Base-by-base conservation (phyloP, 2,797 vertebrate genomes). In the Sebastes oblongus region DNA sequence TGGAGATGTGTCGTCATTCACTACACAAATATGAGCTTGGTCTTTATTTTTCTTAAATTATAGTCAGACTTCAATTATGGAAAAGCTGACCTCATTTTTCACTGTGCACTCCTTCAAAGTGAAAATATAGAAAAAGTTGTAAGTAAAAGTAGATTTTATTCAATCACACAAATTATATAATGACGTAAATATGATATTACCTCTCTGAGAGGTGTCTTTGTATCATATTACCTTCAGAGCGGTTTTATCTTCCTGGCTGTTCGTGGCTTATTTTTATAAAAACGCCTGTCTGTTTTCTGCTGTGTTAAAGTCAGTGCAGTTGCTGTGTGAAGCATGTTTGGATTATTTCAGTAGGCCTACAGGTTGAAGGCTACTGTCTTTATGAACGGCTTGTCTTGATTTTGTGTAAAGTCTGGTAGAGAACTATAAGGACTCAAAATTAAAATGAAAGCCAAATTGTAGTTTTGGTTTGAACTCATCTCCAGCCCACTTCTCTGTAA, bases 1-100 rank as follows among this genome's bases (percentile, higher is more conserved):
- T 73, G 61, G 66, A 80, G 66, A 73, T 82, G 64, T 82, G 30
- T 60, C 50, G 70, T 24, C 71, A 64, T 66, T 74, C 52, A 56
- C 8, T 20, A 71, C 68, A 55, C 58, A 74, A 8, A 36, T 11
- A n/a, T n/a, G 14, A 84, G 29, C 64, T 54, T 25, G 27, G 20
- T 78, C 36, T 67, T 56, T 76, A 20, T 67, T 75, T 72, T 22
- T 3, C 39, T 34, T 25, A 5, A 32, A 6, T 61, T 13, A 50
- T 10, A 56, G 22, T 46, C 20, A 71, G 16, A 56, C 10, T 34
- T 69, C 18, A 68, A 2, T 6, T 16, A 24, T 59, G 46, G 39
- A 61, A 32, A 77, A 22, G 55, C 58, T 80, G 61, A 71, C 25
- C 50, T 39, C n/a, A 4, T 34, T 60, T 82, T 70, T 78, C 25